These are phyloP conservation scores for Emys orbicularis DNA, from an alignment of 2,797 vertebrate genomes.

Conservation along the genomic window DNA sequence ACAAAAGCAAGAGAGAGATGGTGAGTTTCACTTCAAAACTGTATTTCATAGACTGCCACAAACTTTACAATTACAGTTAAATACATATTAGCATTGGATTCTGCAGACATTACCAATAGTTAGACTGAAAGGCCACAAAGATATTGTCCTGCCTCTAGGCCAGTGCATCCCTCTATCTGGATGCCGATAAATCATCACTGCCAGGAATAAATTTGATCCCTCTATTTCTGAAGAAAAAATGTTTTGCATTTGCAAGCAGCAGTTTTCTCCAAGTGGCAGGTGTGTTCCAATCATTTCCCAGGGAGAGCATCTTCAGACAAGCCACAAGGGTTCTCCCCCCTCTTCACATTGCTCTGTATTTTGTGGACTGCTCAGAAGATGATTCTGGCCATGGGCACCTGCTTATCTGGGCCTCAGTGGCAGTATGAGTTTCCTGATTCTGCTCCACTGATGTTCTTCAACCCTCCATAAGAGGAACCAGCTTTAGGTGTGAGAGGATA, in stretches of 20 bases:
- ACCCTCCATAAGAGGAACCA: neutral
- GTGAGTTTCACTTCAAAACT: neutral
- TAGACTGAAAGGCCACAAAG: neutral
- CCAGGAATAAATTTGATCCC: neutral
- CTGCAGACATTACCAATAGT: neutral
- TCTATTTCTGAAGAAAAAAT: neutral
- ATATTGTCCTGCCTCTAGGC: neutral
- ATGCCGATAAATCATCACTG: neutral
- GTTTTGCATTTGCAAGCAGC: neutral
- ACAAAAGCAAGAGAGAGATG: neutral
- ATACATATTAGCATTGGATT: neutral
- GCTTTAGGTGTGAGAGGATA: neutral
- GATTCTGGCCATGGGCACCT: no score
- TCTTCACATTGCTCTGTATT: neutral
- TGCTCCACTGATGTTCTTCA: neutral
- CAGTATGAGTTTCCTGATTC: neutral
- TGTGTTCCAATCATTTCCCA: neutral
- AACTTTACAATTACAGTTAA: neutral
- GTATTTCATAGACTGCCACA: accelerated
- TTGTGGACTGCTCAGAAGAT: no score
- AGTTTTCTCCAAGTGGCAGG: neutral
- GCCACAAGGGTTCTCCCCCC: neutral
- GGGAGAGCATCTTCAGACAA: neutral
- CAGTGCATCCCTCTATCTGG: neutral
- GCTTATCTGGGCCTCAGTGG: neutral